Evolutionary conservation across 2,113 vertebrate genomes (phyloP).

Genomic region (Steatornis caripensis): DNA sequence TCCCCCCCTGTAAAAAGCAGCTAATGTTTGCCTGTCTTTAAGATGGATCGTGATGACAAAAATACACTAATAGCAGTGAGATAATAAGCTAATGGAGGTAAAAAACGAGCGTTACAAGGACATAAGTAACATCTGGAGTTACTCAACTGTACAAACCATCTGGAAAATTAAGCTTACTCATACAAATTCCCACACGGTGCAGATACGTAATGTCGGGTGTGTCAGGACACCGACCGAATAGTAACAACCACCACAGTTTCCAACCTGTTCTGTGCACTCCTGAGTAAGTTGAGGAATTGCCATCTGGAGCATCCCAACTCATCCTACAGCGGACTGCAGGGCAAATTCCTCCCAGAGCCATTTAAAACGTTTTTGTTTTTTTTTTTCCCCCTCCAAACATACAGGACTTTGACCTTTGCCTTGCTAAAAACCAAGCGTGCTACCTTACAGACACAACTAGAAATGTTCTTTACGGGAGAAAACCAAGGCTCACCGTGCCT

Average conservation of each 20-base stretch:
- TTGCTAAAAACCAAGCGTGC: fast-evolving
- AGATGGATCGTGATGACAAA: not conserved
- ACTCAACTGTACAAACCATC: not conserved
- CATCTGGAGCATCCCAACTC: not conserved
- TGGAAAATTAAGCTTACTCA: not conserved
- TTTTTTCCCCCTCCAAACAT: too few species aligned
- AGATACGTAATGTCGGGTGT: not conserved
- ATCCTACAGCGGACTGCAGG: not conserved
- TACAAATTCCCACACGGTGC: not conserved
- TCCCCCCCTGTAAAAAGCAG: not conserved
- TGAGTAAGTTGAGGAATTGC: not conserved
- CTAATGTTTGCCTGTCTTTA: not conserved
- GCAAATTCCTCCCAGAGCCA: not conserved
- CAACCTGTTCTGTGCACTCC: not conserved
- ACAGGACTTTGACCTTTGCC: not conserved
- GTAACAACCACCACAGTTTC: too few species aligned
- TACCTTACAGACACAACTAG: not conserved
- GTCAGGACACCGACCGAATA: fast-evolving
- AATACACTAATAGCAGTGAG: not conserved
- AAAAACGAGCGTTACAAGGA: not conserved
- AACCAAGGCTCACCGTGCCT: not conserved
- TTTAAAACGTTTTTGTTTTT: too few species aligned
- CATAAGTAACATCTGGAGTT: not conserved
- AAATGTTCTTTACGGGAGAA: not conserved
- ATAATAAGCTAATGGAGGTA: not conserved